A percentile compares a stretch with the other conserved stretches of the same genome.
These are phyloP conservation scores for Oryzaephilus surinamensis DNA, from an alignment of 1,140 invertebrate genomes.

Conservation along the genomic window DNA sequence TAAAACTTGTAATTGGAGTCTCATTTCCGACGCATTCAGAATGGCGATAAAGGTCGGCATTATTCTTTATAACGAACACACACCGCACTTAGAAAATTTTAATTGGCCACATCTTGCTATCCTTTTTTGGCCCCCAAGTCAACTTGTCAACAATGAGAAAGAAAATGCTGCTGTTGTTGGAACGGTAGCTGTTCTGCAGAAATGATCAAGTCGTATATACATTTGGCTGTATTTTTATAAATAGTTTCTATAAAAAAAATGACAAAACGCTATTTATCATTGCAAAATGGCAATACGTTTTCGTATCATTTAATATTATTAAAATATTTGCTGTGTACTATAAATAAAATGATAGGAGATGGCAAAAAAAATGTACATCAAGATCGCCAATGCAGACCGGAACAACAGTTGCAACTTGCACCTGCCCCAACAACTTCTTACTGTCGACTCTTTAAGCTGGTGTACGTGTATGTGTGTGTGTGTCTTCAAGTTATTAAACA, in stretches of 20 bases:
- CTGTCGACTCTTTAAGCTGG: conserved; percentile 12
- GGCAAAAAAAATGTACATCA: conserved; percentile 15
- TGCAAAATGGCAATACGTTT: conserved; percentile 18
- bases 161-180: background rate
- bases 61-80: conserved; percentile 32
- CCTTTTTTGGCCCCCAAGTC: conserved; percentile 21
- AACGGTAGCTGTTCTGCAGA: background rate
- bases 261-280: conserved; percentile 20
- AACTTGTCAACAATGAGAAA: background rate
- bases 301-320: conserved; percentile 33
- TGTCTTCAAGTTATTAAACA: too few relatives aligned
- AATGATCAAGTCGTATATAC: background rate
- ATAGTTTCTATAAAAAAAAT: background rate
- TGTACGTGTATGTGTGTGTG: too few relatives aligned
- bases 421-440: conserved; percentile 29
- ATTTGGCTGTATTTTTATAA: background rate
- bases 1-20: conserved; percentile 34
- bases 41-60: conserved; percentile 31
- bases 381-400: conserved; percentile 12
- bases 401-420: conserved; percentile 22
- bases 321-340: conserved; percentile 27
- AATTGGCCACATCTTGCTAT: conserved; percentile 28
- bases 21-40: conserved; percentile 34
- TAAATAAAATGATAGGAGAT: background rate
- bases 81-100: conserved; percentile 34